Conservation (phyloP, 2,797 vertebrate species). For the Chaenodraco wilsoni region DNA sequence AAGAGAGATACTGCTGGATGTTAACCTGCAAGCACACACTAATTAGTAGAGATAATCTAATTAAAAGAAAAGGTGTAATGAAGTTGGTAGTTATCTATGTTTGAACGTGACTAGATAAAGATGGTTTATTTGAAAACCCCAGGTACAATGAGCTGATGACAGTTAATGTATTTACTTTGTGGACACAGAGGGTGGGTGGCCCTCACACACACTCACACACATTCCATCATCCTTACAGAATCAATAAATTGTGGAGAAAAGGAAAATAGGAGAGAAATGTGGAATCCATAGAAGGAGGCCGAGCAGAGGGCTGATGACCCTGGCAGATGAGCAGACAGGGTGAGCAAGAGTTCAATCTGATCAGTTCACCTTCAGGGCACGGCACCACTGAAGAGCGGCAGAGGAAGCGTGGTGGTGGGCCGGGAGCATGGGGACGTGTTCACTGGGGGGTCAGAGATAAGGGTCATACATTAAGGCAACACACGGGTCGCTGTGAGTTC, state of each 20-base stretch:
- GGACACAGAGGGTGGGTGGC: slow-evolving; percentile 42
- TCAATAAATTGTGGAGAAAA: slow-evolving; percentile 54
- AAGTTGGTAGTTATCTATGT: not conserved
- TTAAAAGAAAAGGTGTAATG: not conserved
- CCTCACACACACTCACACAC: slow-evolving; percentile 23
- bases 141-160: slow-evolving; percentile 27
- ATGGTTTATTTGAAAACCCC: slow-evolving; percentile 22
- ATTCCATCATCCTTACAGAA: slow-evolving; percentile 50
- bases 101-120: slow-evolving; percentile 6
- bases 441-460: slow-evolving; percentile 15
- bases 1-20: no score
- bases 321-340: slow-evolving; percentile 72
- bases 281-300: slow-evolving; percentile 58
- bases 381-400: slow-evolving; percentile 38
- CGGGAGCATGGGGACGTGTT: slow-evolving; percentile 5
- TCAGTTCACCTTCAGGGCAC: slow-evolving; percentile 65
- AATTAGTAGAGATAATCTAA: no score
- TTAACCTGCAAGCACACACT: not conserved
- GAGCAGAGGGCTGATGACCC: slow-evolving; percentile 62
- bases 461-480: not conserved
- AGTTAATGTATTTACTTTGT: slow-evolving; percentile 39
- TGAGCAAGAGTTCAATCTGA: slow-evolving; percentile 72
- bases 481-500: slow-evolving; percentile 2
- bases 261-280: slow-evolving; percentile 56
- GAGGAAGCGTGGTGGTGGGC: slow-evolving; percentile 27